These are phyloP conservation scores for Gavialis gangeticus DNA, from an alignment of 2,113 vertebrate genomes.

Conservation along the genomic window DNA sequence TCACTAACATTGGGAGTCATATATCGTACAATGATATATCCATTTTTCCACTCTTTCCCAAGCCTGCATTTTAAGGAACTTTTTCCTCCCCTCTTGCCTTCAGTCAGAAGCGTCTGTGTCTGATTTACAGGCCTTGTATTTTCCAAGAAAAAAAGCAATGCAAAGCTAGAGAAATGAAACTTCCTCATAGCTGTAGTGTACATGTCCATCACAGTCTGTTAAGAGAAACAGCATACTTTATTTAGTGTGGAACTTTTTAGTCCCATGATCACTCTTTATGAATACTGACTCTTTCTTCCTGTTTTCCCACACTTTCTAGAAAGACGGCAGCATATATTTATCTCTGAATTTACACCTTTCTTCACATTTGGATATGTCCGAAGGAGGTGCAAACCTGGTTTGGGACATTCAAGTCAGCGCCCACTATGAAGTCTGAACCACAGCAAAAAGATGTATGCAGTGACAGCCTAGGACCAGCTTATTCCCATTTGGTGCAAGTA, in stretches of 20 bases:
- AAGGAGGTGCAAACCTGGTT: not conserved
- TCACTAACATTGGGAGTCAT: not conserved
- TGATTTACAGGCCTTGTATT: not conserved
- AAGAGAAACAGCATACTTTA: not conserved
- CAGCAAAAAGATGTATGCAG: not conserved
- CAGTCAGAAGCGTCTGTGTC: not conserved
- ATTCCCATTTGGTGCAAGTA: not conserved
- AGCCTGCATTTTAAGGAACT: not conserved
- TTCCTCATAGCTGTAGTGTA: not conserved
- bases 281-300: not conserved
- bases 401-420: not conserved
- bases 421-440: not conserved
- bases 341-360: not conserved
- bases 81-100: not conserved
- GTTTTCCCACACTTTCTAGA: not conserved
- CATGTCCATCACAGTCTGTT: not conserved
- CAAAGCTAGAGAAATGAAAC: not conserved
- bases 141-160: not conserved
- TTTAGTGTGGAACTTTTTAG: not conserved
- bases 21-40: not conserved
- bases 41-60: not conserved
- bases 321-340: not conserved
- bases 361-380: not conserved
- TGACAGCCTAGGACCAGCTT: not conserved
- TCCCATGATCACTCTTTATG: not conserved